Evolutionary conservation across 2,888 invertebrate genomes (phyloP), one percentile per base, ranked within the genome.

Genomic region (Polydrusus tereticollis): DNA sequence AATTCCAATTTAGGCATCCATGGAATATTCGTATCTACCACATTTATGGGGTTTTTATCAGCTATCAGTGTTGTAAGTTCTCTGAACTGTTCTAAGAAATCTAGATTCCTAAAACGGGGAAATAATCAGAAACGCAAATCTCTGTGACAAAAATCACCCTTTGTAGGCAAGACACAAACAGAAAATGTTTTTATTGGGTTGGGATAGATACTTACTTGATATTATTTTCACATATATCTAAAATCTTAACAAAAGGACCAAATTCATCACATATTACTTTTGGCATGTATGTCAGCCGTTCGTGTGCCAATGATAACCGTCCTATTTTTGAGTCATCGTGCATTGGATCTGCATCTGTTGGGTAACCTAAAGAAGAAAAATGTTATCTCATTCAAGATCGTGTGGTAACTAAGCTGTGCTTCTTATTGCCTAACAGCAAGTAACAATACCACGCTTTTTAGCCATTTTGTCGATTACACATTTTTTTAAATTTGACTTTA

Each of bases 61-160:
- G 94, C 88, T 77, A 96, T 94, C 12, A 96, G 84, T 0, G 94
- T 93, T 8, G 92, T 91, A 68, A 96, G 84, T 70, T 90, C 88
- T 70, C 89, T 90, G 84, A 95, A 94, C 80, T 91, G 89, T 2
- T 89, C 87, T 38, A 96, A 83, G 79, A 93, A 93, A 74, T 92
- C 89, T 64, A 95, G 85, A 83, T 93, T 92, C 64, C 94, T 94
- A 85, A 55, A 88, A 88, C 73, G 33, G 7, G 29, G 2, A 18
- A 10, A 3, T 10, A n/a, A n/a, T n/a, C n/a, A n/a, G n/a, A n/a
- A n/a, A n/a, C n/a, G n/a, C n/a, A n/a, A n/a, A n/a, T n/a, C n/a
- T n/a, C n/a, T n/a, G n/a, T n/a, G n/a, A n/a, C n/a, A 29, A 29
- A 29, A 29, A 5, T 29, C 29, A 29, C 29, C 29, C 29, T 29